Evolutionary conservation across 2,113 vertebrate genomes (phyloP).

Genomic region (Tricholaema leucomelas): DNA sequence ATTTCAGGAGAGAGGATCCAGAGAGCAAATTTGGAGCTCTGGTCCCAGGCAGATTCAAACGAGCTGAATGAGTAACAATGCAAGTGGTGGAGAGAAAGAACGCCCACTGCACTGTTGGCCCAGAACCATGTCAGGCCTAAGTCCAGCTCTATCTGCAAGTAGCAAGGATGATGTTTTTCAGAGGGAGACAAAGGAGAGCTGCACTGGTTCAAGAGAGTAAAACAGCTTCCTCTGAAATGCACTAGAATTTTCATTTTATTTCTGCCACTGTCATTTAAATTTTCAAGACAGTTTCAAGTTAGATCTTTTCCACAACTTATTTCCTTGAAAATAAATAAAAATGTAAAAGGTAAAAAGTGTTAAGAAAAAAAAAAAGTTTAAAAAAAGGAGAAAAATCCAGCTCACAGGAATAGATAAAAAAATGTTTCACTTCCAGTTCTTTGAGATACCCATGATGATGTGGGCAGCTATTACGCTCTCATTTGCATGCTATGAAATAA

Average conservation of each 20-base stretch:
- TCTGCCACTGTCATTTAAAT: not conserved
- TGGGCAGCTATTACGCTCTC: not conserved
- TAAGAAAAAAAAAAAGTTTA: not conserved
- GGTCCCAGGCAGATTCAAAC: not conserved
- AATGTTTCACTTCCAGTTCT: not conserved
- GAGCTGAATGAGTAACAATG: not conserved
- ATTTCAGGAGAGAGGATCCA: not conserved
- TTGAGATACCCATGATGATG: fast-evolving
- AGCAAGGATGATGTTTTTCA: not conserved
- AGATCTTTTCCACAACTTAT: not conserved
- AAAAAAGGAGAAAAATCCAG: not conserved
- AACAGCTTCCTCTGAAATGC: not conserved
- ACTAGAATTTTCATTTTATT: not conserved
- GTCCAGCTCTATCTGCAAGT: not conserved
- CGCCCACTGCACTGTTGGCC: not conserved
- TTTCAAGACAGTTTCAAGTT: not conserved
- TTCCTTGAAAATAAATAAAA: not conserved
- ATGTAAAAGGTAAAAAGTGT: not conserved
- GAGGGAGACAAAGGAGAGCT: not conserved
- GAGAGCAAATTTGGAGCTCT: not conserved
- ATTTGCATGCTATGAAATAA: not conserved
- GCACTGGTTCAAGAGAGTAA: not conserved
- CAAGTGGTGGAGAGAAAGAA: not conserved
- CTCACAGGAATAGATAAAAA: not conserved
- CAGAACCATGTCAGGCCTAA: not conserved